Base-by-base conservation (phyloP, 1,140 invertebrate species). In the Odontomachus brunneus region DNA sequence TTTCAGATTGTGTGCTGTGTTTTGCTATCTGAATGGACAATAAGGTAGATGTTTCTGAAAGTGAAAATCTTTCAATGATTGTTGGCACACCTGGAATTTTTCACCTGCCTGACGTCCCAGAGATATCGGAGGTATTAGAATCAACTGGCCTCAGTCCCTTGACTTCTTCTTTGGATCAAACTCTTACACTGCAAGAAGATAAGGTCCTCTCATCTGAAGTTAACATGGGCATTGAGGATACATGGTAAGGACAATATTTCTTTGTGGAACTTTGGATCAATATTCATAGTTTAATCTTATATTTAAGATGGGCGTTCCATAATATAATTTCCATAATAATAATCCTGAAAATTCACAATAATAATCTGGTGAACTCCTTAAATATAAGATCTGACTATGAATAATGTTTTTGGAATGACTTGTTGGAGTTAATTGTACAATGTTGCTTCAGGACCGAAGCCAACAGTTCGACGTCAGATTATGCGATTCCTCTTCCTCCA, bases 191-290 rank as follows among this genome's bases (percentile, higher is more conserved):
- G 19, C 89, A 93, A 72, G 93, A 93, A 66, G 92, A 94, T 71
- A 92, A 90, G 80, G 63, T 87, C 60, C 88, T 86, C 55, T 88
- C 88, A 11, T 86, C 90, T 26, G 91, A 93, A 63, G 90, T 89
- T 76, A 94, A 90, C 82, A 94, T 94, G 93, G 93, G 94, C 76
- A 92, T 94, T 76, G 94, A 94, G 89, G 93, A 94, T 85, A 93
- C 92, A 82, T 94, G 94, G 94, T 93, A 88, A 51, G 9, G 11
- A 53, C 7, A 44, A 49, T 74, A 60, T 62, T 19, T 53, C n/a
- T n/a, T n/a, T n/a, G n/a, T n/a, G n/a, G n/a, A n/a, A n/a, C n/a
- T n/a, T n/a, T n/a, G n/a, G n/a, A n/a, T n/a, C n/a, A n/a, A n/a
- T n/a, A n/a, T n/a, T n/a, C n/a, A n/a, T n/a, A n/a, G n/a, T n/a